These are phyloP conservation scores for Carcinoscorpius rotundicauda DNA, from an alignment of 1,140 invertebrate genomes.

Conservation along the genomic window DNA sequence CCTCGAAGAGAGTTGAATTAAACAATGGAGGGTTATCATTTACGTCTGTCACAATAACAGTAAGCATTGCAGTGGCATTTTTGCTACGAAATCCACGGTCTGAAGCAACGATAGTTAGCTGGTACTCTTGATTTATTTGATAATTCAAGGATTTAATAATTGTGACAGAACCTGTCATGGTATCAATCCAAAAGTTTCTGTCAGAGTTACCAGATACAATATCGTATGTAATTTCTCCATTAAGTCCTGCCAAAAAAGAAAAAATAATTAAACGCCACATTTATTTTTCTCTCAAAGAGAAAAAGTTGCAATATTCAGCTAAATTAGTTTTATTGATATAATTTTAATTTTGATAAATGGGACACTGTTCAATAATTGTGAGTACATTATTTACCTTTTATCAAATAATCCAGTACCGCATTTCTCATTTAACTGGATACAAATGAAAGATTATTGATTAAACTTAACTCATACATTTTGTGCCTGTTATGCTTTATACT, in stretches of 20 bases:
- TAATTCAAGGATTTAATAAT: conserved; percentile 71
- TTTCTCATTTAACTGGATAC: too few relatives aligned
- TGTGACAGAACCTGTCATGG: conserved; percentile 58
- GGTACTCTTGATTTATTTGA: conserved; percentile 68
- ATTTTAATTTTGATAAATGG: too few relatives aligned
- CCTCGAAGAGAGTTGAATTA: conserved; percentile 61
- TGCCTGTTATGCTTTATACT: too few relatives aligned
- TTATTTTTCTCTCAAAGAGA: too few relatives aligned
- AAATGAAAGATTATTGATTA: too few relatives aligned
- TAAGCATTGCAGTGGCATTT: conserved; percentile 58
- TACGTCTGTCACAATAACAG: conserved; percentile 73
- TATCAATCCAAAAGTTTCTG: conserved; percentile 63
- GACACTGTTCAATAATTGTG: conserved; percentile 1
- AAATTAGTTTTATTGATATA: too few relatives aligned
- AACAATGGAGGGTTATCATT: conserved; percentile 65
- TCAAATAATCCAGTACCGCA: too few relatives aligned
- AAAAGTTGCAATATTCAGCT: too few relatives aligned
- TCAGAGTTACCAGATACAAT: conserved; percentile 57
- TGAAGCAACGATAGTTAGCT: conserved; percentile 68
- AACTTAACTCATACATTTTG: too few relatives aligned
- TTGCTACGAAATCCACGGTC: conserved; percentile 60
- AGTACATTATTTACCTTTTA: too few relatives aligned
- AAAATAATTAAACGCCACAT: conserved; percentile 62
- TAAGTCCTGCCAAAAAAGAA: conserved; percentile 63
- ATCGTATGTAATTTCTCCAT: conserved; percentile 56